These are phyloP conservation scores for Alentia gelatinosa DNA, from an alignment of 2,888 invertebrate species.

Conservation along the genomic window DNA sequence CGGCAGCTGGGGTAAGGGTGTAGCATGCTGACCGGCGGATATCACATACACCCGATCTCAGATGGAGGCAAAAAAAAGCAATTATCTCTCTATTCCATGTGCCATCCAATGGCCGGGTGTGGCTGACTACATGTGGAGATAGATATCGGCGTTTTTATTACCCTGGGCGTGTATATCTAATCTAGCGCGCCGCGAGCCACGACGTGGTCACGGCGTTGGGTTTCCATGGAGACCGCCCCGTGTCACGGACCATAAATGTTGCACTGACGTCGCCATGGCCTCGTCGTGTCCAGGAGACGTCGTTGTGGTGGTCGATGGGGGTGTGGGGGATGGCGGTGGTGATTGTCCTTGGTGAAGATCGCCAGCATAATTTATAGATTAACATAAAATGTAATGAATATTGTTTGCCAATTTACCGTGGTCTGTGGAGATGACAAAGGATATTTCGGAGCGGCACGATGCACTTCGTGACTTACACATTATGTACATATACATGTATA, in stretches of 20 bases:
- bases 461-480: too few relatives aligned
- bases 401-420: too few relatives aligned
- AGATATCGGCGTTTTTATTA: too few relatives aligned
- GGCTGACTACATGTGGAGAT: too few relatives aligned
- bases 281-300: neutral
- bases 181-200: neutral
- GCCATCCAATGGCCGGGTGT: too few relatives aligned
- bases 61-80: too few relatives aligned
- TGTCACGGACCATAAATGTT: neutral
- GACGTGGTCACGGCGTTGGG: neutral
- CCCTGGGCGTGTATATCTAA: neutral
- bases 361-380: neutral
- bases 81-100: too few relatives aligned
- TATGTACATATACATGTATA: too few relatives aligned
- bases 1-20: neutral
- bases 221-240: neutral
- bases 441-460: too few relatives aligned
- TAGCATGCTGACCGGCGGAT: neutral
- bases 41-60: neutral
- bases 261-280: neutral
- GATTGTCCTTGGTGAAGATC: neutral
- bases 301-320: neutral
- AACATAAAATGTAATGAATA: neutral
- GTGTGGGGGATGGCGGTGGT: neutral
- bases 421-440: too few relatives aligned